A percentile compares a stretch with the other conserved stretches of the same genome.
Evolutionary conservation across 1,140 invertebrate genomes (phyloP).

Genomic region (Dolichoris vasculosae): DNA sequence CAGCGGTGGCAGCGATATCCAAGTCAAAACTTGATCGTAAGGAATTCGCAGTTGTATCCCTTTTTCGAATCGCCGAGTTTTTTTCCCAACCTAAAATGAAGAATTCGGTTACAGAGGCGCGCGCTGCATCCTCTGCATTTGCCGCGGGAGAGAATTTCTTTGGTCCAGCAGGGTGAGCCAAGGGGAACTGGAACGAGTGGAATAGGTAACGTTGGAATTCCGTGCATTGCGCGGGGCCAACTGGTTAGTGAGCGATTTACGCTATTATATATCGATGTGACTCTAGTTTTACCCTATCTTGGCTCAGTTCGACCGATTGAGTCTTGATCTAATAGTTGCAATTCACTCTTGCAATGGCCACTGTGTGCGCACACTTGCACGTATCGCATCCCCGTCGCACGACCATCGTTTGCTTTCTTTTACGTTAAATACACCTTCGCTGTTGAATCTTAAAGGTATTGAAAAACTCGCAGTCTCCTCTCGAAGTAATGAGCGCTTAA

Average conservation of each 20-base stretch:
- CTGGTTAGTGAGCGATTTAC: slow-evolving; percentile 73
- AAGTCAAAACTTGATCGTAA: background rate
- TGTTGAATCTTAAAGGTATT: no score
- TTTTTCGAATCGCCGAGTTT: slow-evolving; percentile 11
- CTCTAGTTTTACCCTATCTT: slow-evolving; percentile 61
- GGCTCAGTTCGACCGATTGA: slow-evolving; percentile 42
- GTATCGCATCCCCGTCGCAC: no score
- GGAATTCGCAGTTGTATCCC: slow-evolving; percentile 1
- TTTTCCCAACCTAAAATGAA: background rate
- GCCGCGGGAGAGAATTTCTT: slow-evolving; percentile 19
- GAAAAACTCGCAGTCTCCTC: background rate
- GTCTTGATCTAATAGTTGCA: slow-evolving; percentile 69
- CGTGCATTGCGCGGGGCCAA: slow-evolving; percentile 68
- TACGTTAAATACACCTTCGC: no score
- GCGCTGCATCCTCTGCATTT: slow-evolving; percentile 32
- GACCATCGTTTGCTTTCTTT: no score
- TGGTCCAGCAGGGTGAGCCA: background rate
- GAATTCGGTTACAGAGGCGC: slow-evolving; percentile 8
- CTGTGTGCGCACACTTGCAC: no score
- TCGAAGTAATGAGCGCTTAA: background rate
- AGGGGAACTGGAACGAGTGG: slow-evolving; percentile 34
- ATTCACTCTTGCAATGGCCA: no score
- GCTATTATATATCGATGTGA: slow-evolving; percentile 73
- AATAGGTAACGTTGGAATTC: slow-evolving; percentile 64
- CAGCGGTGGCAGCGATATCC: background rate